A percentile compares a stretch with the other conserved stretches of the same genome.
These are phyloP conservation scores for Columba livia DNA, from an alignment of 2,113 vertebrate species.

Conservation along the genomic window DNA sequence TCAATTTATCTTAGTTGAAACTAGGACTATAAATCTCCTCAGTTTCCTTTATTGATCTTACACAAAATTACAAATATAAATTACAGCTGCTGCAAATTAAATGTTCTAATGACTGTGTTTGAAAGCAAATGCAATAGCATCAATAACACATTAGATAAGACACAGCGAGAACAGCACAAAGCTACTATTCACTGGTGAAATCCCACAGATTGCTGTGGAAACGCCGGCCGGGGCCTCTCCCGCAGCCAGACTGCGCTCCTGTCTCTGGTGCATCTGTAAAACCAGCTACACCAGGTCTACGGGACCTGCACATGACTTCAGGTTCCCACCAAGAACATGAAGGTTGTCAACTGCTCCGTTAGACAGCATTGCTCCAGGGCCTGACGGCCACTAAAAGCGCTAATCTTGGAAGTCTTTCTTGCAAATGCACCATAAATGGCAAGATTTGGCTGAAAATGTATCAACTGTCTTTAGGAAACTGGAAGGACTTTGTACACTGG, in stretches of 20 bases:
- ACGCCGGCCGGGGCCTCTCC: background rate
- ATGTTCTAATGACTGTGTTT: constrained; percentile 67
- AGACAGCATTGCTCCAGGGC: background rate
- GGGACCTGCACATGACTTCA: background rate
- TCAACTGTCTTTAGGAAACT: background rate
- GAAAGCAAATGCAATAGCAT: constrained; percentile 31
- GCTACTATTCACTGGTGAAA: background rate
- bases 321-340: background rate
- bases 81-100: constrained; percentile 70
- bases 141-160: constrained; percentile 30
- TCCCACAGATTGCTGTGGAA: background rate
- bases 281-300: background rate
- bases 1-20: constrained; percentile 65
- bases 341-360: background rate
- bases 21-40: constrained; percentile 54
- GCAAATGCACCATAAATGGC: background rate
- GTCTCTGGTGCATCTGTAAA: background rate
- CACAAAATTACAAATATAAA: constrained; percentile 72
- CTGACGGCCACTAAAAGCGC: background rate
- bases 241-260: background rate
- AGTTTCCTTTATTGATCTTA: constrained; percentile 67
- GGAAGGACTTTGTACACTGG: background rate
- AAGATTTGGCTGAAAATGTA: background rate
- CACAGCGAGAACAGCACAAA: background rate
- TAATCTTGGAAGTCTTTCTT: background rate